Percentiles rank a stretch among this genome's conserved stretches.
Evolutionary conservation across 2,888 invertebrate species (phyloP).

Genomic region (Macrophya alboannulata): DNA sequence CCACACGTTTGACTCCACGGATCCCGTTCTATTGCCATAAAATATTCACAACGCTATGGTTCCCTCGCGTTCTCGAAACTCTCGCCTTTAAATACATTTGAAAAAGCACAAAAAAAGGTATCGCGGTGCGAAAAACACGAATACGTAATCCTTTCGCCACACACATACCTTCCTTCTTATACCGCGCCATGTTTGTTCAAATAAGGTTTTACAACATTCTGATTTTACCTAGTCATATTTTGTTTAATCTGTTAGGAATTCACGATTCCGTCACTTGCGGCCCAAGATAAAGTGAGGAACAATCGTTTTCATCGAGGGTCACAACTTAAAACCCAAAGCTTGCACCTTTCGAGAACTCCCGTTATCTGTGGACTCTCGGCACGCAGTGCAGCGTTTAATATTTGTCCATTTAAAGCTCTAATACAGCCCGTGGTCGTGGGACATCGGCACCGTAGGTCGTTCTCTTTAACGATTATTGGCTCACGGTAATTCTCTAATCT

Average conservation of each 20-base stretch:
- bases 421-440: conserved; percentile 65
- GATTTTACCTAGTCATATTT: background rate
- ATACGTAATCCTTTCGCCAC: conserved; percentile 2
- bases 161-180: background rate
- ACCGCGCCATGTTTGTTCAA: background rate
- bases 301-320: conserved; percentile 32
- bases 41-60: conserved; percentile 17
- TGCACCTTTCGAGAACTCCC: conserved; percentile 36
- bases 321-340: conserved; percentile 25
- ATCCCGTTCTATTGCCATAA: background rate
- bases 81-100: background rate
- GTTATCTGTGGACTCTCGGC: conserved; percentile 45
- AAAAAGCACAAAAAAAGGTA: background rate
- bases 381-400: conserved; percentile 49
- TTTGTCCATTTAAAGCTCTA: conserved; percentile 51
- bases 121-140: background rate
- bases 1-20: conserved; percentile 18
- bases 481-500: conserved; percentile 78
- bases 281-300: conserved; percentile 7
- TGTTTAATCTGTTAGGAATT: background rate
- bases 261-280: background rate
- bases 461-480: conserved; percentile 79
- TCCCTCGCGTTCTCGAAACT: background rate
- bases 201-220: background rate
- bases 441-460: conserved; percentile 75